Percentiles rank a stretch among this genome's conserved stretches.
Conservation (phyloP, 2,888 invertebrate species). For the Atherix ibis region DNA sequence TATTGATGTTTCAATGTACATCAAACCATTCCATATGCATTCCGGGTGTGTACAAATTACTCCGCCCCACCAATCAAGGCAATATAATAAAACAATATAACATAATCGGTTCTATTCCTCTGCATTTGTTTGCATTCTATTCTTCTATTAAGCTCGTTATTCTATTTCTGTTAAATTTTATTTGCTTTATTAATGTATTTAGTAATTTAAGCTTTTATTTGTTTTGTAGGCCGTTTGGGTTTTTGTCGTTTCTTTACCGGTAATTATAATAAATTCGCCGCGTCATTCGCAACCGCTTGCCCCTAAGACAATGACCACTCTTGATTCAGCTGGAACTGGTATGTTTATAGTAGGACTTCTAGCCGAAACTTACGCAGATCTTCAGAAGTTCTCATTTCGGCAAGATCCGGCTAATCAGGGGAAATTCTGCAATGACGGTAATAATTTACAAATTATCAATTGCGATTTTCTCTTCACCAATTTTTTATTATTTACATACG, state of each 20-base stretch:
- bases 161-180: too few relatives aligned
- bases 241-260: conserved; percentile 77
- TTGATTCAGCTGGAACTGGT: conserved; percentile 73
- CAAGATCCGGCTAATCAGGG: conserved; percentile 79
- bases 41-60: too few relatives aligned
- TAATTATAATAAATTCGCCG: conserved; percentile 78
- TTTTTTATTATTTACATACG: too few relatives aligned
- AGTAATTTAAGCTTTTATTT: too few relatives aligned
- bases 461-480: neutral
- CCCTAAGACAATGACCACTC: conserved; percentile 71
- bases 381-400: conserved; percentile 82
- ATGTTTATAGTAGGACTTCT: conserved; percentile 72
- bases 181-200: too few relatives aligned
- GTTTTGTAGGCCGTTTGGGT: conserved; percentile 83
- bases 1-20: too few relatives aligned
- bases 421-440: conserved; percentile 83
- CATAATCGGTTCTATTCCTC: too few relatives aligned
- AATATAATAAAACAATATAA: too few relatives aligned
- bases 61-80: too few relatives aligned
- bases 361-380: conserved; percentile 79
- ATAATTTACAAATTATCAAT: conserved; percentile 13
- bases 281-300: conserved; percentile 57
- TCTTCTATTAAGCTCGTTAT: too few relatives aligned
- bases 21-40: too few relatives aligned
- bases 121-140: too few relatives aligned